Evolutionary conservation across 1,140 invertebrate genomes (phyloP).

Genomic region (Tribolium madens): DNA sequence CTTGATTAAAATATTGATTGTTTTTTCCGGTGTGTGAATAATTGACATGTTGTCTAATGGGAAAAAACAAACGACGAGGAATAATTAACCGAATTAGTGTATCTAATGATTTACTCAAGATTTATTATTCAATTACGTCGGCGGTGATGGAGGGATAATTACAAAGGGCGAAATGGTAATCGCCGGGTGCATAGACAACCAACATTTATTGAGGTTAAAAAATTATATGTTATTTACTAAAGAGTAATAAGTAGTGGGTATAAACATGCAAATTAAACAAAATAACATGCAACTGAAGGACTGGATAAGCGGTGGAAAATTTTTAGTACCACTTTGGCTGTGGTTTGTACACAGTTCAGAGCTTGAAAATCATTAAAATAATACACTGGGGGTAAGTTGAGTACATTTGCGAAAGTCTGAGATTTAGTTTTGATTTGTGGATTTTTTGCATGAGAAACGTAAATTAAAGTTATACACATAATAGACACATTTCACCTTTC

Average conservation of each 20-base stretch:
- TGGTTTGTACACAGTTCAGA: too few species aligned
- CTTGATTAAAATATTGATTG: neutral
- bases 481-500: neutral
- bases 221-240: slow-evolving; percentile 20
- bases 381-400: too few species aligned
- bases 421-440: neutral
- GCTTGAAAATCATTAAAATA: too few species aligned
- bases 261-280: slow-evolving; percentile 27
- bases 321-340: neutral
- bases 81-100: slow-evolving; percentile 10
- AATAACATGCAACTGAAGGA: slow-evolving; percentile 12
- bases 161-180: neutral
- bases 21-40: neutral
- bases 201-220: slow-evolving; percentile 11
- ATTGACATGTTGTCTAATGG: slow-evolving; percentile 5
- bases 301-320: neutral
- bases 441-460: neutral
- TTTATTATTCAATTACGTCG: slow-evolving; percentile 20
- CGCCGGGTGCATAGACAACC: slow-evolving; percentile 18
- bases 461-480: neutral
- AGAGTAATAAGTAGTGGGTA: slow-evolving; percentile 1
- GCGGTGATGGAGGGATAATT: neutral
- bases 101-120: slow-evolving; percentile 16
- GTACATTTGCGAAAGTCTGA: neutral
- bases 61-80: neutral